A percentile compares a stretch with the other conserved stretches of the same genome.
phyloP scores from a whole-genome alignment of 2,113 vertebrate species.

The Microcebus murinus region DNA sequence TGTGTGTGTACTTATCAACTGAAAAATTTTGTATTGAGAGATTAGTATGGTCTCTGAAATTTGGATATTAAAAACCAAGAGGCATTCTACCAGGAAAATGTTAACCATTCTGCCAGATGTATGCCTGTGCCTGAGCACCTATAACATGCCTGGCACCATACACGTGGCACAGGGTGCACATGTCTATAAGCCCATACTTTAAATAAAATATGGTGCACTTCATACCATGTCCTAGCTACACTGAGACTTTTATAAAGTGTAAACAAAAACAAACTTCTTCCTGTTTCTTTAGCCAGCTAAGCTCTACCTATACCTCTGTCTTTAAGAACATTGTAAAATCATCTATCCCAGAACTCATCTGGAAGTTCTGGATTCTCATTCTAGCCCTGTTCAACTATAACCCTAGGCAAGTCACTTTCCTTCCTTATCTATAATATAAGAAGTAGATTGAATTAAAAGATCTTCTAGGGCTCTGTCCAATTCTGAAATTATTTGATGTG shows the following conservation, averaged over 20 bases:
- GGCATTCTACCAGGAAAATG: background rate
- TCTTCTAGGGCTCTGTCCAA: background rate
- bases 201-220: background rate
- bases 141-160: background rate
- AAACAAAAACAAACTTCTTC: background rate
- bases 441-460: slow-evolving; percentile 2
- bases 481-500: slow-evolving; percentile 18
- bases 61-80: background rate
- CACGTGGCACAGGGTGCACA: no score
- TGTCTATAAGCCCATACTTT: background rate
- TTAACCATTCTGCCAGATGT: background rate
- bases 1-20: background rate
- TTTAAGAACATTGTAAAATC: background rate
- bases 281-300: background rate
- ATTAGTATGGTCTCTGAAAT: background rate
- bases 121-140: background rate
- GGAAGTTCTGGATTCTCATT: background rate
- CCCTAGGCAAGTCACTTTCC: background rate
- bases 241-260: background rate
- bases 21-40: background rate
- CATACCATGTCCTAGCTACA: background rate
- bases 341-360: background rate
- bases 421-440: background rate
- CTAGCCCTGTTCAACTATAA: background rate
- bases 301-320: background rate